Evolutionary conservation across 1,140 invertebrate genomes (phyloP).

Genomic region (Pomphorhynchus laevis): DNA sequence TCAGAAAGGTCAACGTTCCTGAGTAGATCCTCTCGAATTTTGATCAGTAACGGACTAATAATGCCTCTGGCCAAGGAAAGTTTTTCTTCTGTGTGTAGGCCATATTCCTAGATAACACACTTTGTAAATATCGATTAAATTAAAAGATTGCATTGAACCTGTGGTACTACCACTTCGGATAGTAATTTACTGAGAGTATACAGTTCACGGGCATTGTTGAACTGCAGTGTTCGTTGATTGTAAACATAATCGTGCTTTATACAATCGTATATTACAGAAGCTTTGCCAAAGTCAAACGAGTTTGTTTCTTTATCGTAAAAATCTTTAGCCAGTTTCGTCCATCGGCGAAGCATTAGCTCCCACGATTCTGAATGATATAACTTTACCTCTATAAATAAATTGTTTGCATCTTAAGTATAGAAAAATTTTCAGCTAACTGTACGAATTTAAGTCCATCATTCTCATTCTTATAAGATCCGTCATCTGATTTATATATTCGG

Average conservation of each 20-base stretch:
- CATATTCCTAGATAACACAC: constrained; percentile 43
- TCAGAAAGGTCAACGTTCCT: constrained; percentile 61
- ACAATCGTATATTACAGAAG: constrained; percentile 96
- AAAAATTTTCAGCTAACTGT: constrained; percentile 15
- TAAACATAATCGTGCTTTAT: constrained; percentile 92
- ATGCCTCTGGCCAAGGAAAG: constrained; percentile 80
- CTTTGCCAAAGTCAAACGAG: constrained; percentile 83
- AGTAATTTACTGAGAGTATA: constrained; percentile 72
- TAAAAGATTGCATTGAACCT: constrained; percentile 24
- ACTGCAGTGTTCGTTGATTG: constrained; percentile 67
- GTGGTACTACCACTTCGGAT: constrained; percentile 87
- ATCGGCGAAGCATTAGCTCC: constrained; percentile 81
- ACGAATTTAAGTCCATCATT: constrained; percentile 6
- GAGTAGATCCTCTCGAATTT: constrained; percentile 69
- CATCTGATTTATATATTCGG: constrained; percentile 13
- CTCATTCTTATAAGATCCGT: constrained; percentile 5
- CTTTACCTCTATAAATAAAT: constrained; percentile 17
- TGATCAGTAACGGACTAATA: constrained; percentile 67
- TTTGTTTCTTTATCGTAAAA: constrained; percentile 45
- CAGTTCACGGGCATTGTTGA: constrained; percentile 60
- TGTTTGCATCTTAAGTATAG: not conserved
- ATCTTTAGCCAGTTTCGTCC: constrained; percentile 94
- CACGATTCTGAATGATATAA: constrained; percentile 91
- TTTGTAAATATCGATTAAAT: not conserved
- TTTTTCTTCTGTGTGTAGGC: constrained; percentile 67